phyloP scores from a whole-genome alignment of 2,888 invertebrate species.

The Zonitis immaculata region DNA sequence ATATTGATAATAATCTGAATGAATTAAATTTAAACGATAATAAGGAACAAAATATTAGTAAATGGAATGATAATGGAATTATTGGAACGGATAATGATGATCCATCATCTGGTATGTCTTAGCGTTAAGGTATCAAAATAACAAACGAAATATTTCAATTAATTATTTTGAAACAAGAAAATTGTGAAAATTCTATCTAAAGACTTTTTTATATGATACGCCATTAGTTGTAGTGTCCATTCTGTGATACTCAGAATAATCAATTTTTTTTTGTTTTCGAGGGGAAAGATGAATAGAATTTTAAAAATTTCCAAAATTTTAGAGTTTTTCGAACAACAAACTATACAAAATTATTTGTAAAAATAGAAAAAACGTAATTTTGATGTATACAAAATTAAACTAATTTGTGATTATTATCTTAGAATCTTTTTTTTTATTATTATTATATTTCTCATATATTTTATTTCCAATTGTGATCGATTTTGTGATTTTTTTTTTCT shows the following conservation, averaged over 20 bases:
- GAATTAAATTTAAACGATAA: constrained; percentile 20
- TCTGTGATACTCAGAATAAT: constrained; percentile 52
- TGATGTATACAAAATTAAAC: not conserved
- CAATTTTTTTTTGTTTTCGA: constrained; percentile 35
- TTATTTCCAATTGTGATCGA: constrained; percentile 21
- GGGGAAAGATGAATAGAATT: no score
- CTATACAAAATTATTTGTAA: no score
- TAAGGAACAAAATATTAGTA: constrained; percentile 21
- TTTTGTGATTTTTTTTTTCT: constrained; percentile 15
- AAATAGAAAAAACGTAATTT: not conserved
- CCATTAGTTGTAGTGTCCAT: constrained; percentile 51
- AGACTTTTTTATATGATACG: constrained; percentile 48
- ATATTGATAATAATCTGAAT: constrained; percentile 24
- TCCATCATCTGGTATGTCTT: constrained; percentile 51
- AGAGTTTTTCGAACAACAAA: no score
- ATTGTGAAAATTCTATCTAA: constrained; percentile 38
- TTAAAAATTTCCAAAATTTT: no score
- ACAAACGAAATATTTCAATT: constrained; percentile 10
- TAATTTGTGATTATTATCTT: not conserved
- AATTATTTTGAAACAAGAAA: constrained; percentile 8
- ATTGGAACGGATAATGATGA: constrained; percentile 45
- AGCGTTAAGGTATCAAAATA: constrained; percentile 29
- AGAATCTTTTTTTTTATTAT: not conserved
- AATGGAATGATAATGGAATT: constrained; percentile 23
- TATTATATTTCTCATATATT: no score